Evolutionary conservation across 2,113 vertebrate species (phyloP).

Genomic region (Brienomyrus longianalis): DNA sequence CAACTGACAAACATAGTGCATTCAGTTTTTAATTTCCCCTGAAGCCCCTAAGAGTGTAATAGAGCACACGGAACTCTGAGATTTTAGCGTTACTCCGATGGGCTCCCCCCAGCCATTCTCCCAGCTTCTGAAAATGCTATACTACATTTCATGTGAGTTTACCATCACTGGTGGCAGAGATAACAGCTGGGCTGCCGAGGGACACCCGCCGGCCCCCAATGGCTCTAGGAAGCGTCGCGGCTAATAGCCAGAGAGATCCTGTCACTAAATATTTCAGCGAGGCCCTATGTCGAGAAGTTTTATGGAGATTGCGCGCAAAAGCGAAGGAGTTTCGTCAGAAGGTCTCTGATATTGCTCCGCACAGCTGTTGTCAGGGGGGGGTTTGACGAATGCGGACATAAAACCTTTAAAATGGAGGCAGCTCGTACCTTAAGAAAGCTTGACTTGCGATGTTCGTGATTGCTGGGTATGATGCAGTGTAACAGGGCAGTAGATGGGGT

Average conservation of each 20-base stretch:
- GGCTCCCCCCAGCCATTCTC: conserved; percentile 34
- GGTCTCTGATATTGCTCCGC: conserved; percentile 26
- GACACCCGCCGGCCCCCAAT: neutral
- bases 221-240: conserved; percentile 39
- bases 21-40: conserved; percentile 42
- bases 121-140: conserved; percentile 34
- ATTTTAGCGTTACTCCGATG: conserved; percentile 28
- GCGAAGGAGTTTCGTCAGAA: conserved; percentile 8
- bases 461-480: neutral
- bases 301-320: conserved; percentile 33
- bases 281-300: conserved; percentile 43
- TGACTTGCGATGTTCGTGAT: conserved; percentile 18
- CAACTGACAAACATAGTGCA: conserved; percentile 30
- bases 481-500: neutral
- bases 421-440: conserved; percentile 20
- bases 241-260: conserved; percentile 56
- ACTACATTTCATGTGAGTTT: conserved; percentile 43
- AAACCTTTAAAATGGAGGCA: conserved; percentile 4
- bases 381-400: conserved; percentile 9
- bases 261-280: conserved; percentile 49
- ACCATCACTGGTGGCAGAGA: conserved; percentile 38
- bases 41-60: conserved; percentile 39
- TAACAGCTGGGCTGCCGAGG: conserved; percentile 35
- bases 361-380: neutral
- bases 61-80: conserved; percentile 39